Evolutionary conservation across 2,797 vertebrate genomes (phyloP).

Genomic region (Phataginus tricuspis): DNA sequence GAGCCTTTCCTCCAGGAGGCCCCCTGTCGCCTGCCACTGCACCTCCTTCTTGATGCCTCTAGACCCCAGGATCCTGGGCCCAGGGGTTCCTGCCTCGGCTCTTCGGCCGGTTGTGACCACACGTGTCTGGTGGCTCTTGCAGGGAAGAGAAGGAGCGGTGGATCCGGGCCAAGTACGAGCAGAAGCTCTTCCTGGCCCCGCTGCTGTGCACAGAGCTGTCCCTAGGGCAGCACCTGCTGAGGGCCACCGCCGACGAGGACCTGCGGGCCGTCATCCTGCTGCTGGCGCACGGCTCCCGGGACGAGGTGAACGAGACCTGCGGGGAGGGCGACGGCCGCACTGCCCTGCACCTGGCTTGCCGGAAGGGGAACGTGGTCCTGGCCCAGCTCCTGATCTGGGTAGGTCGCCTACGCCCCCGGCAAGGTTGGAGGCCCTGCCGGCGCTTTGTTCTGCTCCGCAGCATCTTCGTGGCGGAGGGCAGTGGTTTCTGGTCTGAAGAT

Average conservation of each 20-base stretch:
- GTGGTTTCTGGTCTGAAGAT: fast-evolving
- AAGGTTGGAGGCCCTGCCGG: fast-evolving
- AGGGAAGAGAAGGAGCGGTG: slow-evolving; percentile 97
- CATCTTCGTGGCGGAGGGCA: no score
- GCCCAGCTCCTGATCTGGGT: slow-evolving; percentile 98
- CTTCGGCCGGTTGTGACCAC: fast-evolving
- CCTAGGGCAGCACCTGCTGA: slow-evolving; percentile 94
- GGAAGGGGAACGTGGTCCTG: slow-evolving; percentile 94
- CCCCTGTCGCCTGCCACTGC: fast-evolving
- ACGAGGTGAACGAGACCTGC: slow-evolving; percentile 97
- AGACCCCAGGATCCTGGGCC: fast-evolving
- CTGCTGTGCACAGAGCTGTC: slow-evolving; percentile 90
- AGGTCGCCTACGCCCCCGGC: neutral
- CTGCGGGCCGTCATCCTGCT: slow-evolving; percentile 92
- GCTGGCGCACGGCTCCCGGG: slow-evolving; percentile 93
- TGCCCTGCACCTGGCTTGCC: slow-evolving; percentile 94
- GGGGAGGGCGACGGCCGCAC: slow-evolving; percentile 95
- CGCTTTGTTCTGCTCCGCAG: fast-evolving
- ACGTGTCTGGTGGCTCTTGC: neutral
- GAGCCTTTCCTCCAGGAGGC: fast-evolving
- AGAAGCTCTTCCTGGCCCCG: slow-evolving; percentile 95
- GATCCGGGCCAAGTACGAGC: slow-evolving; percentile 99
- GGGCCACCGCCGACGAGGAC: slow-evolving; percentile 94
- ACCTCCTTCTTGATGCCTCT: fast-evolving
- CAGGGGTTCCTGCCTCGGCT: fast-evolving